These are phyloP conservation scores for Peromyscus leucopus DNA, from an alignment of 2,113 vertebrate species.

Conservation along the genomic window DNA sequence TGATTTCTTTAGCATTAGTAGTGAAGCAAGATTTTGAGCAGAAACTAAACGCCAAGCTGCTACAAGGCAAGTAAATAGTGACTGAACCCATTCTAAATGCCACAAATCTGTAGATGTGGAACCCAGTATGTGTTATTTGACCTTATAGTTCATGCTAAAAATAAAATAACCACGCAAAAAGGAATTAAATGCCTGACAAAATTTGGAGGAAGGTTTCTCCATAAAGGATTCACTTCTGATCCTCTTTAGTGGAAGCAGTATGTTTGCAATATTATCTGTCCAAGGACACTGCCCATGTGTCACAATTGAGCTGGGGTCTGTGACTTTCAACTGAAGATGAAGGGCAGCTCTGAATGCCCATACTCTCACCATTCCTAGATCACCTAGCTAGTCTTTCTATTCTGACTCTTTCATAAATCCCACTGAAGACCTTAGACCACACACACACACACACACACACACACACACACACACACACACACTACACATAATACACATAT, in stretches of 20 bases:
- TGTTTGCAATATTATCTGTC: fast-evolving
- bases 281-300: neutral
- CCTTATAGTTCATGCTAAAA: neutral
- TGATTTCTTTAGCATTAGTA: neutral
- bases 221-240: too few species aligned
- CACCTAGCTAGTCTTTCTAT: neutral
- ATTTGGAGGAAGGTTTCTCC: neutral
- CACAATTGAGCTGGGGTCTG: fast-evolving
- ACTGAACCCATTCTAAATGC: neutral
- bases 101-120: neutral
- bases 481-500: fast-evolving
- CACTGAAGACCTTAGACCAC: neutral
- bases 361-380: neutral
- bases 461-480: neutral
- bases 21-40: neutral
- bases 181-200: neutral
- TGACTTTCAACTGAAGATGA: neutral
- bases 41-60: neutral
- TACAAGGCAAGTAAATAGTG: neutral
- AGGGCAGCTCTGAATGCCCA: fast-evolving
- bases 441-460: neutral
- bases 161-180: neutral
- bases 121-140: neutral
- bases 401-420: neutral
- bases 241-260: neutral